Base-by-base conservation (phyloP, 2,888 invertebrate species). In the Geophilus truncorum region DNA sequence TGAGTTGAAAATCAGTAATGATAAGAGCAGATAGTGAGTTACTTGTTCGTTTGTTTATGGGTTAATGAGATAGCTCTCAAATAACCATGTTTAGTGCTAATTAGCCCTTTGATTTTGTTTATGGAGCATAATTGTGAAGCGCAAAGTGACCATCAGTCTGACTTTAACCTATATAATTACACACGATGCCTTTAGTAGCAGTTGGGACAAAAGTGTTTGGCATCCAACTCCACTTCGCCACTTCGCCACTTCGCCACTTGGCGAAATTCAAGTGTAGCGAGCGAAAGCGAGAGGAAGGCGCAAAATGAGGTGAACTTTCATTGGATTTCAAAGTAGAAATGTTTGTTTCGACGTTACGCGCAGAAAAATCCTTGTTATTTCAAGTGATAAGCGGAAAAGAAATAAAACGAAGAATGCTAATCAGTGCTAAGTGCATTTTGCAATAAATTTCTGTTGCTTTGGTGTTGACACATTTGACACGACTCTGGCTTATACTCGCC, bases 371-470 rank as follows among this genome's bases (percentile, higher is more conserved):
- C 18, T 45, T 32, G 18, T 21, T 51, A 18, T 51, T 51, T 51
- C 51, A 51, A 51, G 25, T 70, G 70, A 5, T 70, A 70, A 12
- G 10, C 28, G 23, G 57, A 70, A 70, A 70, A 70, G 70, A 70
- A 70, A 70, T 70, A 70, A 70, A 70, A 70, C 70, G 70, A 28
- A 70, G 70, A 70, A 70, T 70, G 70, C 28, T 70, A 70, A 70
- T 70, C 70, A 70, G 70, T 70, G 70, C 70, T 70, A 70, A 70
- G 70, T 70, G 70, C 70, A 70, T 70, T 70, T 70, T 70, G 70
- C 70, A 70, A 70, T 70, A 70, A 70, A 70, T 70, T 70, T 25
- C 28, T 28, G 28, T 28, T 28, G 28, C 70, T 28, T 70, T 70
- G 70, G 70, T 25, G 70, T 70, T 70, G 70, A 70, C 70, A 70